Evolutionary conservation across 2,888 invertebrate genomes (phyloP), one percentile per base, ranked within the genome.

Genomic region (Drosophila dives): DNA sequence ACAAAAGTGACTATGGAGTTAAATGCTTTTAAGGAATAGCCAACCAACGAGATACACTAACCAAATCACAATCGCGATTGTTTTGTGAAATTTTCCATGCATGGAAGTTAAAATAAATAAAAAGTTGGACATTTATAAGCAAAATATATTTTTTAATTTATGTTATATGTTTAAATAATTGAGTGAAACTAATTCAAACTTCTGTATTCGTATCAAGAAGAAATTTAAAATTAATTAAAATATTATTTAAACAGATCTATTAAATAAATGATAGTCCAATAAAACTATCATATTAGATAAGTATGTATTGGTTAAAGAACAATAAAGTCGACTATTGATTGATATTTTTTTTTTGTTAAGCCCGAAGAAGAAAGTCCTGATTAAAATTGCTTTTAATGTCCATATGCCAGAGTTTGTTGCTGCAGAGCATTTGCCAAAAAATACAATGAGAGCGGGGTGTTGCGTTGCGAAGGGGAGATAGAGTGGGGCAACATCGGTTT

Each of bases 401-500:
- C 63, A 89, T 86, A 84, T 86, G 84, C 81, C 79, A 81, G 77
- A 77, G 71, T 76, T 75, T 72, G 81, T 81, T 79, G 82, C 66
- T 77, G 87, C 79, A 85, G 83, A 77, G 83, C 70, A 86, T 83
- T 81, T 72, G 60, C 50, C 51, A 64, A 63, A 78, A 65, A 62
- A 61, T 54, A 58, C 59, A 74, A 62, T 34, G 51, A 66, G 36
- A 26, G n/a, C 4, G 26, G 20, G 15, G 15, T 15, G 33, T n/a
- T 15, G 10, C 62, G 33, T 42, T 61, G 48, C 4, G 48, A 34
- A 42, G 36, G 6, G 36, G 54, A 38, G 40, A 61, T 59, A n/a
- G 17, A 26, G 45, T 33, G 17, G 17, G 26, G 38, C 12, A 23
- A 20, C 36, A 59, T 23, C 29, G 42, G 55, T 48, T 63, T 81